Conservation (phyloP, 2,113 vertebrate genomes). For the Sinocyclocheilus anshuiensis region DNA sequence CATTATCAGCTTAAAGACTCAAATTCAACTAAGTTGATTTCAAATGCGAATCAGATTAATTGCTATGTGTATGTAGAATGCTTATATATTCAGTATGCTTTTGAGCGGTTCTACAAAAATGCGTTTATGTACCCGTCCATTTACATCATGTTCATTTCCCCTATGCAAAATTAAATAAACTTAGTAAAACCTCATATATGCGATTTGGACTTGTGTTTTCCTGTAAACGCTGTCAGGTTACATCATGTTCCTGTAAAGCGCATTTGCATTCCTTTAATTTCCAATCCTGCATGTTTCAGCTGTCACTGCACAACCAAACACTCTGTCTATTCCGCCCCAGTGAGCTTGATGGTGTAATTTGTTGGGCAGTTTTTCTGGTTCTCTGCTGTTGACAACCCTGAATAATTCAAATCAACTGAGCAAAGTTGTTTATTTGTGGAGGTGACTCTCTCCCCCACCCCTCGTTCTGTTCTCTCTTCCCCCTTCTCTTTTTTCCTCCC, state of each 20-base stretch:
- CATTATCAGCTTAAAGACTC: neutral
- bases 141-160: constrained; percentile 5
- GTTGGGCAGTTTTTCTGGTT: constrained; percentile 47
- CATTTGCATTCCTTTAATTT: constrained; percentile 47
- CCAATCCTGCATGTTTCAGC: constrained; percentile 29
- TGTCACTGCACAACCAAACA: constrained; percentile 16
- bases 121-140: neutral
- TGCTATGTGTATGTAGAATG: neutral
- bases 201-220: constrained; percentile 15
- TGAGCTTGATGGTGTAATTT: constrained; percentile 54
- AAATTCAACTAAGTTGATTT: neutral
- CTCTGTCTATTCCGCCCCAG: constrained; percentile 52
- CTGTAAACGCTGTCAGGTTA: neutral
- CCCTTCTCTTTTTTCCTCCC: constrained; percentile 10
- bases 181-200: constrained; percentile 1
- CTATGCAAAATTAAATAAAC: constrained; percentile 12
- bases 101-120: neutral
- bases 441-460: constrained; percentile 35
- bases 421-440: constrained; percentile 58
- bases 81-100: neutral
- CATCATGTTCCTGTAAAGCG: constrained; percentile 3
- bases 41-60: neutral
- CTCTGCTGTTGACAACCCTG: constrained; percentile 56
- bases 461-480: constrained; percentile 13
- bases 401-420: constrained; percentile 62